phyloP scores from a whole-genome alignment of 2,113 vertebrate genomes.

The Salvator merianae region DNA sequence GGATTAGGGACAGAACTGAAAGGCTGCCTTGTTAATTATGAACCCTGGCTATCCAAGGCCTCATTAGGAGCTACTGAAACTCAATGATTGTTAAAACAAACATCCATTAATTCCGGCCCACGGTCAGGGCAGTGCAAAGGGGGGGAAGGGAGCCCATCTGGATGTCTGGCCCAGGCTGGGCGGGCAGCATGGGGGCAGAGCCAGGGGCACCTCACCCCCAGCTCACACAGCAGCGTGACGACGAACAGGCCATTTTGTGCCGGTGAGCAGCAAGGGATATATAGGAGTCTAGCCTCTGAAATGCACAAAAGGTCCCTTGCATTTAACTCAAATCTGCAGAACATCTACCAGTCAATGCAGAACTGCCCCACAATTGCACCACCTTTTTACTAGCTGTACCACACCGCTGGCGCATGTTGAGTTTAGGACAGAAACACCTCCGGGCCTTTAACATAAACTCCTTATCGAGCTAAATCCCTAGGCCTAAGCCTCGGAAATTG shows the following conservation, averaged over 20 bases:
- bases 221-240: too few relatives aligned
- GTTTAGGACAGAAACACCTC: too few relatives aligned
- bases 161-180: not conserved
- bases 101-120: constrained; percentile 65
- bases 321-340: too few relatives aligned
- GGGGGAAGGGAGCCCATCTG: not conserved
- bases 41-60: constrained; percentile 78
- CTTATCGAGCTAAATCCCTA: too few relatives aligned
- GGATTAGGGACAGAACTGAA: constrained; percentile 62
- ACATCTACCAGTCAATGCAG: too few relatives aligned
- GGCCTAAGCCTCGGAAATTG: too few relatives aligned
- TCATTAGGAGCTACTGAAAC: constrained; percentile 82
- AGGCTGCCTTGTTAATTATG: constrained; percentile 79
- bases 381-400: too few relatives aligned
- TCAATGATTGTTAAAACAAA: constrained; percentile 80
- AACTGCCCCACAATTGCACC: too few relatives aligned
- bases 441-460: too few relatives aligned
- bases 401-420: too few relatives aligned
- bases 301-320: not conserved
- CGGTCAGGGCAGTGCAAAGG: not conserved
- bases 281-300: not conserved
- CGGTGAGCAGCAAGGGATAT: not conserved
- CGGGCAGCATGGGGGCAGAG: not conserved
- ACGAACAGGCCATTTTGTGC: not conserved
- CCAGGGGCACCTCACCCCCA: not conserved